Percentiles rank a stretch among this genome's conserved stretches.
Conservation (phyloP, 1,140 invertebrate species). For the Amyelois transitella region DNA sequence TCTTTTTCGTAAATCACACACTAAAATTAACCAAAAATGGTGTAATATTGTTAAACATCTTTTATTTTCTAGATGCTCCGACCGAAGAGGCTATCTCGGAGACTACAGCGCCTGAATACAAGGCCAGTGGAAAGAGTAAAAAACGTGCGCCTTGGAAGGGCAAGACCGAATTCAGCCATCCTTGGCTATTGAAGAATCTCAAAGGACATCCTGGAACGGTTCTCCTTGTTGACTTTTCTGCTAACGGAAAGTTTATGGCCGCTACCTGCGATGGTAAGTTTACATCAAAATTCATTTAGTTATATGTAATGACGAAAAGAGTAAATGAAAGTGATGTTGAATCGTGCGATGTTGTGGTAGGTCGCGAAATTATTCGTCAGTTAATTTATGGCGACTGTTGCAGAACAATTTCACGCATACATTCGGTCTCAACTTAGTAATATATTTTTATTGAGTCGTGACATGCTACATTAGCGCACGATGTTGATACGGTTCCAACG, state of each 20-base stretch:
- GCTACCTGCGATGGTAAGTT: slow-evolving; percentile 87
- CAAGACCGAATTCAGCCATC: slow-evolving; percentile 75
- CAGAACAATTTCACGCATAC: background rate
- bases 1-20: too few species aligned
- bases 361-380: background rate
- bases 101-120: slow-evolving; percentile 27
- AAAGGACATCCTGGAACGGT: slow-evolving; percentile 87
- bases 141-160: slow-evolving; percentile 55
- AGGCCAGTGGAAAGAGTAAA: slow-evolving; percentile 42
- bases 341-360: background rate
- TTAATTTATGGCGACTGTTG: background rate
- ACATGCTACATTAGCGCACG: background rate
- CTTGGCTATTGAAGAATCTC: slow-evolving; percentile 84
- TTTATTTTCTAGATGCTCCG: slow-evolving; percentile 36
- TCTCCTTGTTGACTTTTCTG: slow-evolving; percentile 84
- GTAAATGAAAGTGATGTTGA: background rate
- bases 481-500: background rate
- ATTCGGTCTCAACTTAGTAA: too few species aligned
- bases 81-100: slow-evolving; percentile 29
- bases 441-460: background rate
- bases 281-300: background rate
- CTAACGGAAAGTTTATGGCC: slow-evolving; percentile 88
- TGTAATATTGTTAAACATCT: background rate
- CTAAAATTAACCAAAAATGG: too few species aligned
- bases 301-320: background rate